phyloP scores from a whole-genome alignment of 2,888 invertebrate species.

The Eustalomyia histrio region DNA sequence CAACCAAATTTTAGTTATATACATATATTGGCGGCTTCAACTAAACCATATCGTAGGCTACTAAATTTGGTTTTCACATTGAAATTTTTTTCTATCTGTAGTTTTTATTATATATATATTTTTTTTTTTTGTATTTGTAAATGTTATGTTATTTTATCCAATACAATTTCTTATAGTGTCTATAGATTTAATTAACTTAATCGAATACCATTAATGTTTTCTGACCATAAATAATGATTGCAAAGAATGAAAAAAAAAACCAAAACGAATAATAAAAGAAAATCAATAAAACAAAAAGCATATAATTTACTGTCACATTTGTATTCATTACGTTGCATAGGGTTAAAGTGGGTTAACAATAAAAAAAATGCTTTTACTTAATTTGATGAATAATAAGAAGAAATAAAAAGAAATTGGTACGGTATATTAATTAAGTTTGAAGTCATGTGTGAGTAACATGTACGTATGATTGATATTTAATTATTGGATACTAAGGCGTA shows the following conservation, averaged over 20 bases:
- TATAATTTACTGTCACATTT: slow-evolving; percentile 32
- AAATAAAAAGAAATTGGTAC: not conserved
- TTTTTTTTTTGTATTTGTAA: not conserved
- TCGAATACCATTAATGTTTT: slow-evolving; percentile 38
- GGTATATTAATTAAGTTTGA: not conserved
- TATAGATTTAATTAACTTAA: slow-evolving; percentile 61
- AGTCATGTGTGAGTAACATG: not conserved
- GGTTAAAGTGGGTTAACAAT: not conserved
- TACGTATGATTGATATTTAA: slow-evolving; percentile 39
- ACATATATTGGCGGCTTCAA: too few species aligned
- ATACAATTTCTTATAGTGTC: not conserved
- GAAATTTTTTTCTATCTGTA: too few species aligned
- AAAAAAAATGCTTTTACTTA: slow-evolving; percentile 4
- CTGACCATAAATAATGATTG: slow-evolving; percentile 35
- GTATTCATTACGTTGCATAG: slow-evolving; percentile 27
- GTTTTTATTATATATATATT: not conserved
- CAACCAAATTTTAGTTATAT: too few species aligned
- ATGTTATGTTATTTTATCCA: not conserved
- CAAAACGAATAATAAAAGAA: not conserved
- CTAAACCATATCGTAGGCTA: too few species aligned
- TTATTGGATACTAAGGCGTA: slow-evolving; percentile 17
- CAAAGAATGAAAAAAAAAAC: not conserved
- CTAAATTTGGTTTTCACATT: too few species aligned
- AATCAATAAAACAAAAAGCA: slow-evolving; percentile 40
- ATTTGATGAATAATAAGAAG: not conserved